Base-by-base conservation (phyloP, 2,113 vertebrate genomes). In the Nannobrachium achirus region DNA sequence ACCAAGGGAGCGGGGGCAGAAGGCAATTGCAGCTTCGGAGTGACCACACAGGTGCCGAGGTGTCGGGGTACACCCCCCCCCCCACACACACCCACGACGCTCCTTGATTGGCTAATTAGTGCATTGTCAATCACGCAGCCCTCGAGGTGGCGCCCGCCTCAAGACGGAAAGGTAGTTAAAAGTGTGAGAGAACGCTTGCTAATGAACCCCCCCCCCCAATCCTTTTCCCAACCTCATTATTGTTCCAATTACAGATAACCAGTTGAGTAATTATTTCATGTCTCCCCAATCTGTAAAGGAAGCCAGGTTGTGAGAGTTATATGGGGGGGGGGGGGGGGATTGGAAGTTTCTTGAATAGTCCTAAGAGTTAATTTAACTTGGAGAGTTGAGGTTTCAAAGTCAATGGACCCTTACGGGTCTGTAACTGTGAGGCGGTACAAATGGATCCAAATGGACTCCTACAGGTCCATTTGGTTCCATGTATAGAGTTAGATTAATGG, bases 21-120 rank as follows among this genome's bases (percentile, higher is more conserved):
- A 66, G 70, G 65, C 45, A 75, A 69, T 64, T 75, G 66, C 20
- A 52, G 25, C 25, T 46, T 45, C 7, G 49, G 49, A 67, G 63
- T 80, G 77, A 80, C 77, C 68, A 67, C 48, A 16, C 72, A 67
- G 72, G 63, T 63, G 63, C 65, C 58, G 52, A 67, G 72, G 63
- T 63, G 63, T 60, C 58, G 52, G 70, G 62, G 62, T 33, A 33
- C 25, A 3, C 25, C 25, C 25, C 25, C 25, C 25, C 25, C 25
- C 3, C 3, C 25, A 5, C 25, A 33, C 25, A 3, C 25, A 33
- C 25, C 25, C 25, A 33, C 52, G 66, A 57, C 55, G 40, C 42
- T 74, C 55, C 69, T 13, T 66, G 49, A 79, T 55, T 75, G 52
- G 25, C 45, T 57, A 63, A 75, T 63, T 68, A 75, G 66, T 52